Conservation (phyloP, 2,888 invertebrate species). For the Pseudeuparius sepicola region DNA sequence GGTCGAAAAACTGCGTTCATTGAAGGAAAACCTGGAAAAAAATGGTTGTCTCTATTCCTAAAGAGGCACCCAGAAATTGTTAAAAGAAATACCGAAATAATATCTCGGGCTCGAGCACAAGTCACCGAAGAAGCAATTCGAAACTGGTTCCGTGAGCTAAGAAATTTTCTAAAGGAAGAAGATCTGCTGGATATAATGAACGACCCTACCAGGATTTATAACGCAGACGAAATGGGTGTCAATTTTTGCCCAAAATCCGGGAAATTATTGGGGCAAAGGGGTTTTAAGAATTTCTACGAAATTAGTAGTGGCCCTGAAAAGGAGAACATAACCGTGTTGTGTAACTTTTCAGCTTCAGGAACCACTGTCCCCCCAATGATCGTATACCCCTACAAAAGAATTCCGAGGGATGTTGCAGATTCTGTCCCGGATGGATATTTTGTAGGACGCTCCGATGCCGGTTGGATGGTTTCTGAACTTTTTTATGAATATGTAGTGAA, state of each 20-base stretch:
- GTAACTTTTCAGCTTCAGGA: slow-evolving; percentile 20
- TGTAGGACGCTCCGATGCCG: slow-evolving; percentile 23
- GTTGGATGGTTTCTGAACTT: slow-evolving; percentile 24
- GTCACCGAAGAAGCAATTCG: slow-evolving; percentile 18
- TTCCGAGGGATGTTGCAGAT: slow-evolving; percentile 21
- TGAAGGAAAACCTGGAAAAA: slow-evolving; percentile 14
- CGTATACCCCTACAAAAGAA: slow-evolving; percentile 24
- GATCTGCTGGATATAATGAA: slow-evolving; percentile 12
- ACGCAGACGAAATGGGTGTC: slow-evolving; percentile 20
- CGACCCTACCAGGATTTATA: slow-evolving; percentile 16
- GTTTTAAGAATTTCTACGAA: too few species aligned
- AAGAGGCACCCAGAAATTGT: slow-evolving; percentile 25
- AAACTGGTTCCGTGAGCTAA: slow-evolving; percentile 17
- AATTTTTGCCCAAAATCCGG: slow-evolving; percentile 14
- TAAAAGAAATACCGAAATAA: slow-evolving; percentile 21
- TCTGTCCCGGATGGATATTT: slow-evolving; percentile 22
- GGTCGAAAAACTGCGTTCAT: slow-evolving; percentile 9
- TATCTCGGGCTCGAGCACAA: slow-evolving; percentile 24
- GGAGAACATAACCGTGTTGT: slow-evolving; percentile 22
- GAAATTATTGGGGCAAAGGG: slow-evolving; percentile 9
- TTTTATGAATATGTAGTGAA: slow-evolving; percentile 9
- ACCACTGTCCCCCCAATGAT: slow-evolving; percentile 22
- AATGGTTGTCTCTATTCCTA: too few species aligned
- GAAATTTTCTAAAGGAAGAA: slow-evolving; percentile 11
- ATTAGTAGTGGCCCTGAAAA: too few species aligned